Conservation (phyloP, 2,797 vertebrate genomes). For the Pantherophis vulpinus region DNA sequence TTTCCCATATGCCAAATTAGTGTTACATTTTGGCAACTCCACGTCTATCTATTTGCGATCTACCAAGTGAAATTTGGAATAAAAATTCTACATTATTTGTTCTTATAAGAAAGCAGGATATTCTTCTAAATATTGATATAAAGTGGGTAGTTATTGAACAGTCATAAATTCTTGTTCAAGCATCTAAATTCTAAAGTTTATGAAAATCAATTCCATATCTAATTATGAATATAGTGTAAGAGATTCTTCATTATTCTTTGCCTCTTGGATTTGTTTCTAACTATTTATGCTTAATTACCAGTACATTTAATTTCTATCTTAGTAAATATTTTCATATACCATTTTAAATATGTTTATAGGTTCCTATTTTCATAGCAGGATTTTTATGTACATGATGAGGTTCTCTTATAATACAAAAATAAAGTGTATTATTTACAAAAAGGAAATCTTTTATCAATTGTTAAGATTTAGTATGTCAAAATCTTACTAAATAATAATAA, state of each 20-base stretch:
- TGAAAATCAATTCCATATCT: not conserved
- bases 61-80: not conserved
- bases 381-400: too few relatives aligned
- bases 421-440: not conserved
- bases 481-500: not conserved
- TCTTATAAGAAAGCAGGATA: not conserved
- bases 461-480: not conserved
- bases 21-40: not conserved
- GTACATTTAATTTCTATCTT: not conserved
- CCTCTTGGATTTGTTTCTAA: not conserved
- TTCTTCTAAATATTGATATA: not conserved
- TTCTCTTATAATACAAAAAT: not conserved
- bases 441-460: not conserved
- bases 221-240: not conserved
- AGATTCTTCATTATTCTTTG: not conserved
- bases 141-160: not conserved
- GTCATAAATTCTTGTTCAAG: not conserved
- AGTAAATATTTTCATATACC: not conserved
- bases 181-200: not conserved
- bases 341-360: not conserved
- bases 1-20: not conserved
- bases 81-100: not conserved
- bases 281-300: not conserved
- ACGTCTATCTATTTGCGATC: not conserved
- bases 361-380: not conserved